A percentile compares a stretch with the other conserved stretches of the same genome.
phyloP scores from a whole-genome alignment of 2,113 vertebrate genomes.

The Callionymus lyra region DNA sequence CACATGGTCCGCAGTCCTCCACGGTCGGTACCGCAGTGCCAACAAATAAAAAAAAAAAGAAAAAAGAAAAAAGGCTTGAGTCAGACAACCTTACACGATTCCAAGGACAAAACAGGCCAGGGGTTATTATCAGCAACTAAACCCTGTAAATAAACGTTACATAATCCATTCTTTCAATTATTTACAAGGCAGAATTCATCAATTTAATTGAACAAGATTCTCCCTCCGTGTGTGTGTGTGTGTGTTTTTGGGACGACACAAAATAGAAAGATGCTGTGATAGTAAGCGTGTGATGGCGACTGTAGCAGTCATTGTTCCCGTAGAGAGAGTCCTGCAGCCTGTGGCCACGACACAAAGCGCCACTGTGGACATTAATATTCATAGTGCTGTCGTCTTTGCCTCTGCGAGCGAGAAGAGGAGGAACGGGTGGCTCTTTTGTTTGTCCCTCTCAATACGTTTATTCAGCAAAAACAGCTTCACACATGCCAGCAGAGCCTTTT shows the following conservation, averaged over 20 bases:
- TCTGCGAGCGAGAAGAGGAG: conserved; percentile 67
- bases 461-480: conserved; percentile 69
- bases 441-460: conserved; percentile 74
- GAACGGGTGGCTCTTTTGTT: conserved; percentile 81
- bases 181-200: conserved; percentile 2
- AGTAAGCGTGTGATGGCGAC: conserved; percentile 11
- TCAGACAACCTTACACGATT: conserved; percentile 73
- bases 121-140: neutral
- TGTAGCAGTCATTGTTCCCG: conserved; percentile 70
- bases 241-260: too few relatives aligned
- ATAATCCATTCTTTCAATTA: too few relatives aligned
- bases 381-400: conserved; percentile 69
- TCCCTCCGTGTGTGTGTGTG: too few relatives aligned
- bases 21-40: conserved; percentile 68
- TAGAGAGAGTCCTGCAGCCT: conserved; percentile 65
- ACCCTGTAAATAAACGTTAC: neutral
- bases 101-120: conserved; percentile 66
- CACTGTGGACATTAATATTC: conserved; percentile 80
- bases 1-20: conserved; percentile 31
- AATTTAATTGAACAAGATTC: too few relatives aligned
- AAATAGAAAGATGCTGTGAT: too few relatives aligned
- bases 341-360: conserved; percentile 73
- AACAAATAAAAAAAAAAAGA: conserved; percentile 48
- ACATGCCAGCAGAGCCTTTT: conserved; percentile 61
- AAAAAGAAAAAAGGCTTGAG: conserved; percentile 72